Evolutionary conservation across 1,140 invertebrate species (phyloP).

Genomic region (Ctenoplectra terminalis): DNA sequence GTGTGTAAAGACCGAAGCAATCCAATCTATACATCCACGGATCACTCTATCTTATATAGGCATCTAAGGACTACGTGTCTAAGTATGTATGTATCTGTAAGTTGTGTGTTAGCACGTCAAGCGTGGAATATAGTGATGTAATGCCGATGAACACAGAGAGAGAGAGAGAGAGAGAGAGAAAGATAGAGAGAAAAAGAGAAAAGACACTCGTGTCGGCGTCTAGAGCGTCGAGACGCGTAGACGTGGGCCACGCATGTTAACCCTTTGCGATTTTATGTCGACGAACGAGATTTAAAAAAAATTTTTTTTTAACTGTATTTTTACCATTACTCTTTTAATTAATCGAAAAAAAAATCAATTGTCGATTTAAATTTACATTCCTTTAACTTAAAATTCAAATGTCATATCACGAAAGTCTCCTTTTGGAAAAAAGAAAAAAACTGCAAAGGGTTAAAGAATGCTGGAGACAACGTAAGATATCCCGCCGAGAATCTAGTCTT

Average conservation of each 20-base stretch:
- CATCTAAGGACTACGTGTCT: conserved; percentile 66
- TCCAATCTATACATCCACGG: conserved; percentile 3
- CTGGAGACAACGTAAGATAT: conserved; percentile 43
- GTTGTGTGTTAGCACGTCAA: conserved; percentile 69
- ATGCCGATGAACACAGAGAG: conserved; percentile 41
- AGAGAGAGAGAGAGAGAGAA: too few species aligned
- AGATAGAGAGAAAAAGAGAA: conserved; percentile 26
- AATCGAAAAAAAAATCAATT: not conserved
- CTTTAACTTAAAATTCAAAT: not conserved
- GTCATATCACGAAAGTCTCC: not conserved
- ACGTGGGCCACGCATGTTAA: conserved; percentile 13
- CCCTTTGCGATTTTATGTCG: conserved; percentile 22
- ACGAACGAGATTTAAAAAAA: not conserved
- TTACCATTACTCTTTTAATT: not conserved
- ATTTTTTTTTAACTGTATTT: not conserved
- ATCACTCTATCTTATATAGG: conserved; percentile 48
- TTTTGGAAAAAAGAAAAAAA: too few species aligned
- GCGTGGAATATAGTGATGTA: conserved; percentile 60
- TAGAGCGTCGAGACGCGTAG: conserved; percentile 17
- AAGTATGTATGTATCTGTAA: conserved; percentile 71
- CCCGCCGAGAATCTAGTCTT: conserved; percentile 76
- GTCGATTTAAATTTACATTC: conserved; percentile 8
- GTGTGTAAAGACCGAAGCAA: not conserved
- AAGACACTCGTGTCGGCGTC: conserved; percentile 21
- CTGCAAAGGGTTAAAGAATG: conserved; percentile 30